Evolutionary conservation across 2,797 vertebrate species (phyloP), one percentile per base, ranked within the genome.

Genomic region (Tinamus major): DNA sequence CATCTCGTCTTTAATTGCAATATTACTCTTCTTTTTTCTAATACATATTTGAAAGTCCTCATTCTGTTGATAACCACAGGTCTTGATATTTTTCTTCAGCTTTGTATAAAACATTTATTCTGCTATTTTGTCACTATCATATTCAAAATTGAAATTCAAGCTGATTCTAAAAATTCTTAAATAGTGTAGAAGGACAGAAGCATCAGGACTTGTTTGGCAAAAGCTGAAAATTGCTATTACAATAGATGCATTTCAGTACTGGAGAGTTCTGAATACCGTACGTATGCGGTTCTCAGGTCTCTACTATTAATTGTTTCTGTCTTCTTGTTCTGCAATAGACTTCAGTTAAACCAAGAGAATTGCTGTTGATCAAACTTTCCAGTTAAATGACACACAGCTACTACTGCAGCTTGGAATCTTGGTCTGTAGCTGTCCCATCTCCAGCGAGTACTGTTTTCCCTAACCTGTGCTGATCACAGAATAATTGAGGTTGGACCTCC

Each of bases 211-310:
- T 53, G 20, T 76, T 69, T 81, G 12, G 16, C 41, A 81, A 0
- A 46, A 68, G 16, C 35, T 75, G 27, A 24, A 72, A 85, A 48
- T 10, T 61, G 2, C 15, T 61, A 2, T 70, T 88, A 20, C 2
- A 39, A 3, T 59, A 48, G 13, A 26, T 44, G 13, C 0, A 3
- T 20, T 72, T 75, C 2, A 6, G 24, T 33, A 24, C 9, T 55
- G 81, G 2, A 68, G 8, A 68, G 23, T 13, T 69, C 27, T 55
- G 3, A 44, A 1, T 61, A 39, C 41, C 70, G 90, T 67, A 29
- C 56, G 53, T 48, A 4, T 56, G 26, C 33, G 26, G 6, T 81
- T 76, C 18, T 82, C 19, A 41, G 17, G 33, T 44, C 46, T 71
- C 83, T 81, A 6, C 59, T 79, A 7, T 3, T 44, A 15, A 23